phyloP scores from a whole-genome alignment of 2,888 invertebrate species.

The Scaptomyza cyrtandrae region DNA sequence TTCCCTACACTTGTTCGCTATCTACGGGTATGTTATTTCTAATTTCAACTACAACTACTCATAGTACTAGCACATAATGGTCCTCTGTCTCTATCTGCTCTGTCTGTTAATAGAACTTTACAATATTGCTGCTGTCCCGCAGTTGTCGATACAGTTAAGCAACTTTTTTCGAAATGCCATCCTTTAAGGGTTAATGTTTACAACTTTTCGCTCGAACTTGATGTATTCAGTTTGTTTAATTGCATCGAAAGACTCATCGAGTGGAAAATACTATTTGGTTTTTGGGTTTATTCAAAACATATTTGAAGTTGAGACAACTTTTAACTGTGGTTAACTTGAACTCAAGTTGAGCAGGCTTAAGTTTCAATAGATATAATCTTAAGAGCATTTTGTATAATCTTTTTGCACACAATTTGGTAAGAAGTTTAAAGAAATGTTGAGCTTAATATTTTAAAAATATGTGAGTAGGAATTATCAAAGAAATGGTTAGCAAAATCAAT shows the following conservation, averaged over 20 bases:
- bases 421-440: too few relatives aligned
- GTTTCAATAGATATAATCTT: too few relatives aligned
- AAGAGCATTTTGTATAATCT: too few relatives aligned
- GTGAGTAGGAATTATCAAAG: too few relatives aligned
- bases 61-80: constrained; percentile 16
- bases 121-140: constrained; percentile 63
- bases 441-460: too few relatives aligned
- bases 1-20: constrained; percentile 34
- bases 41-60: constrained; percentile 49
- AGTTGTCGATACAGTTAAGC: constrained; percentile 42
- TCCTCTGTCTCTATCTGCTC: background rate
- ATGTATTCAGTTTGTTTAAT: constrained; percentile 25
- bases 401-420: too few relatives aligned
- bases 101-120: constrained; percentile 59
- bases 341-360: too few relatives aligned
- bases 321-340: background rate
- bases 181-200: constrained; percentile 22
- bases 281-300: constrained; percentile 18
- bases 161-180: constrained; percentile 58
- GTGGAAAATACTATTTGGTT: constrained; percentile 7
- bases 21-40: constrained; percentile 67
- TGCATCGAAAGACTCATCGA: constrained; percentile 11
- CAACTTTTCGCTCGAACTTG: constrained; percentile 15
- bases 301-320: constrained; percentile 21
- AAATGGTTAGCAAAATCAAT: too few relatives aligned